Evolutionary conservation across 2,888 invertebrate genomes (phyloP).

Genomic region (Aphodius granarius): DNA sequence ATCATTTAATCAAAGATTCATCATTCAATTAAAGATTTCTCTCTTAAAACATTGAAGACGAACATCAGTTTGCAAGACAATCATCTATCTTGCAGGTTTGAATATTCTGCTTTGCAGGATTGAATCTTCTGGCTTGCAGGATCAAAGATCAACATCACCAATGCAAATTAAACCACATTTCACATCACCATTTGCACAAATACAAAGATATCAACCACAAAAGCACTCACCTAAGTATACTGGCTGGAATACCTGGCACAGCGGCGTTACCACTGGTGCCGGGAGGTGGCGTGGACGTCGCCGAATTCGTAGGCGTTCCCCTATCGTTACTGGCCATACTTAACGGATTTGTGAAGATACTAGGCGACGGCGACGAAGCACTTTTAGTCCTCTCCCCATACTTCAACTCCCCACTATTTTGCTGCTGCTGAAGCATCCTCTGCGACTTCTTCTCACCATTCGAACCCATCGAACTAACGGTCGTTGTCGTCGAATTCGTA

Average conservation of each 20-base stretch:
- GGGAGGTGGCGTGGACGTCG: conserved; percentile 44
- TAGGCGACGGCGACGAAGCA: conserved; percentile 42
- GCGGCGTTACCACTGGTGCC: conserved; percentile 36
- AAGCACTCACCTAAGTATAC: conserved; percentile 56
- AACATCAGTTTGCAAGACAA: too few relatives aligned
- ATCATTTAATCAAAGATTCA: too few relatives aligned
- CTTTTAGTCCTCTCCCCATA: conserved; percentile 37
- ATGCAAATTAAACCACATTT: too few relatives aligned
- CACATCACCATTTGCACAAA: too few relatives aligned
- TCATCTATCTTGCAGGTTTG: too few relatives aligned
- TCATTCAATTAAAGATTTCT: too few relatives aligned
- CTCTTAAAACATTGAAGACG: too few relatives aligned
- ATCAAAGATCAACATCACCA: too few relatives aligned
- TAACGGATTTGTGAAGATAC: conserved; percentile 52
- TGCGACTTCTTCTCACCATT: conserved; percentile 43
- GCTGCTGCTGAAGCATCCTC: conserved; percentile 34
- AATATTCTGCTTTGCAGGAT: too few relatives aligned
- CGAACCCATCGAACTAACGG: conserved; percentile 47
- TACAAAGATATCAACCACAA: conserved; percentile 17
- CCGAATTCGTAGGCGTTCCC: conserved; percentile 34
- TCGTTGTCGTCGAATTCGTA: conserved; percentile 36
- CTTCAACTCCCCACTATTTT: conserved; percentile 41
- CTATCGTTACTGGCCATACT: conserved; percentile 49
- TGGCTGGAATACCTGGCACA: conserved; percentile 50
- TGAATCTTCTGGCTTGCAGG: too few relatives aligned